A percentile compares a stretch with the other conserved stretches of the same genome.
Evolutionary conservation across 2,888 invertebrate species (phyloP).

Genomic region (Pecten maximus): DNA sequence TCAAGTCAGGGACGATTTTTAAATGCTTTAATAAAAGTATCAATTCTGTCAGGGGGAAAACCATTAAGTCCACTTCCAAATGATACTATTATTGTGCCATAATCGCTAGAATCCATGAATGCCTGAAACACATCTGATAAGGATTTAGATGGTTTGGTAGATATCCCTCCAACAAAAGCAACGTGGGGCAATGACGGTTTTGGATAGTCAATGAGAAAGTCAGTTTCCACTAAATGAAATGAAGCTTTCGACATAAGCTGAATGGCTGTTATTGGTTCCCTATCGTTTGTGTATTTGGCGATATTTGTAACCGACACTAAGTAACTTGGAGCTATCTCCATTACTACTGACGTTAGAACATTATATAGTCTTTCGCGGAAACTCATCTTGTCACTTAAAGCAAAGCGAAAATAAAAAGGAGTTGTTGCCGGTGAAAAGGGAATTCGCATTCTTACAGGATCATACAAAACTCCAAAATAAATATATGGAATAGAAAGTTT

Average conservation of each 20-base stretch:
- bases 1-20: slow-evolving; percentile 37
- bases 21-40: slow-evolving; percentile 54
- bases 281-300: slow-evolving; percentile 49
- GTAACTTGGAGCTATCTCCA: neutral
- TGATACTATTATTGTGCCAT: slow-evolving; percentile 58
- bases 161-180: slow-evolving; percentile 56
- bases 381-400: slow-evolving; percentile 6
- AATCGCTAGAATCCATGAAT: slow-evolving; percentile 49
- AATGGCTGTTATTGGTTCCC: slow-evolving; percentile 27
- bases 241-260: slow-evolving; percentile 49
- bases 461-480: slow-evolving; percentile 33
- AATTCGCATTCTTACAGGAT: neutral
- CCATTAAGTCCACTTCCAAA: slow-evolving; percentile 55
- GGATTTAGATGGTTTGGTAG: slow-evolving; percentile 44
- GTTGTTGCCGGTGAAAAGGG: slow-evolving; percentile 4
- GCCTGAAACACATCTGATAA: slow-evolving; percentile 47
- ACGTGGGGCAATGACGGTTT: slow-evolving; percentile 53
- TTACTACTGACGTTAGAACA: neutral
- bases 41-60: slow-evolving; percentile 47
- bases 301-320: neutral
- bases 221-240: slow-evolving; percentile 53
- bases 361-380: slow-evolving; percentile 28
- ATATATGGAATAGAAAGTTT: slow-evolving; percentile 39
- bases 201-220: slow-evolving; percentile 54
- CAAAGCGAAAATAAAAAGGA: neutral